Evolutionary conservation across 2,113 vertebrate species (phyloP).

Genomic region (Oreochromis aureus): DNA sequence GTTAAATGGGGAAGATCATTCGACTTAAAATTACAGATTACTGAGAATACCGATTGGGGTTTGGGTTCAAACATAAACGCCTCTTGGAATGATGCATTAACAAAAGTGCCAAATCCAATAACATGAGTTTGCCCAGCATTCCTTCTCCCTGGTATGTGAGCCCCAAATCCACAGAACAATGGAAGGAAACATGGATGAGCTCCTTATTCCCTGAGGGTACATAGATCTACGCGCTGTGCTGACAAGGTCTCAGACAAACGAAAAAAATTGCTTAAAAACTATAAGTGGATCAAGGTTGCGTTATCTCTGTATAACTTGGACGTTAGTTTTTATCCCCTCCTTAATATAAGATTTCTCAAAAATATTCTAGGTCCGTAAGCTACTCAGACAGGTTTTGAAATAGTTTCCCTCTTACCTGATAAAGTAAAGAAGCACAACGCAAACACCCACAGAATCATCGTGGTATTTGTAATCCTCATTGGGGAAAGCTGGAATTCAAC

Average conservation of each 20-base stretch:
- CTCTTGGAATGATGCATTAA: not conserved
- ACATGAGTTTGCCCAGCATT: slow-evolving; percentile 6
- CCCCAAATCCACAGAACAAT: slow-evolving; percentile 66
- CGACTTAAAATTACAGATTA: not conserved
- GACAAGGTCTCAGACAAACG: not conserved
- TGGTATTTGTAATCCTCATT: slow-evolving; percentile 42
- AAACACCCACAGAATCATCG: slow-evolving; percentile 49
- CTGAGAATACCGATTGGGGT: not conserved
- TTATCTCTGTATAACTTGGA: not conserved
- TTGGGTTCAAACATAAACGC: not conserved
- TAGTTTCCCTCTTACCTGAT: slow-evolving; percentile 57
- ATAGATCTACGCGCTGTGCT: not conserved
- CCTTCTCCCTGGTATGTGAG: slow-evolving; percentile 24
- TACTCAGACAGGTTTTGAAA: not conserved
- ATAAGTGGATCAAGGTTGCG: not conserved
- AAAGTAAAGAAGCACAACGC: slow-evolving; percentile 32
- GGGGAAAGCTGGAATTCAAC: not conserved
- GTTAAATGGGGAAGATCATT: not conserved
- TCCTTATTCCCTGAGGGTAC: slow-evolving; percentile 20
- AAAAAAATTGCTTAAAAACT: not conserved
- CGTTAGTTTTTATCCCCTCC: not conserved
- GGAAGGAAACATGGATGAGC: slow-evolving; percentile 72
- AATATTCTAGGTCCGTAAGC: not conserved
- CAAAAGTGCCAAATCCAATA: slow-evolving; percentile 2
- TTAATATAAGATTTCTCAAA: not conserved